A percentile compares a stretch with the other conserved stretches of the same genome.
These are phyloP conservation scores for Meiosimyza platycephala DNA, from an alignment of 2,888 invertebrate species.

Conservation along the genomic window DNA sequence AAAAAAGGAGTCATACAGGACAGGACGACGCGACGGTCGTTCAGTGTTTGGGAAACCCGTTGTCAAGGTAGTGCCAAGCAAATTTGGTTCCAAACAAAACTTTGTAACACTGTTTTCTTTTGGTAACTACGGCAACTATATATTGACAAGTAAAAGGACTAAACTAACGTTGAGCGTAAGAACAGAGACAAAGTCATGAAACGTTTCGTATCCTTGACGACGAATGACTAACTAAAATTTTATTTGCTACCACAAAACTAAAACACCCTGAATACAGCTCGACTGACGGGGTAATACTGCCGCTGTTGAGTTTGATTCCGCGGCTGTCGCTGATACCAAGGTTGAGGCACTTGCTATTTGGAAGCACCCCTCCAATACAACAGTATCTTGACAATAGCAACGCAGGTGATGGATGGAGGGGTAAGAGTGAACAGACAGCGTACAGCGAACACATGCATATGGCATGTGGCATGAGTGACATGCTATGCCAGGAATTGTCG, in stretches of 20 bases:
- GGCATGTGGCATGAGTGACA: conserved; percentile 37
- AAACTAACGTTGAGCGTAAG: conserved; percentile 13
- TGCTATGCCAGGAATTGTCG: conserved; percentile 37
- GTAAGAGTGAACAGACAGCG: not conserved
- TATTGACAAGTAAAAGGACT: conserved; percentile 9
- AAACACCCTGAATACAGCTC: conserved; percentile 48
- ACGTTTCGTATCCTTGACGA: conserved; percentile 67
- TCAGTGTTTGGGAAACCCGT: conserved; percentile 16
- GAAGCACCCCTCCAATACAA: conserved; percentile 9
- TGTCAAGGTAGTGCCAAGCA: conserved; percentile 30
- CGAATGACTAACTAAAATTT: conserved; percentile 68
- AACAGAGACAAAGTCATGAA: conserved; percentile 37
- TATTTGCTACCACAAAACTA: conserved; percentile 65
- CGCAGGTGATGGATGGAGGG: not conserved
- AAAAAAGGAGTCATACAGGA: not conserved
- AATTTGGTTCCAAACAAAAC: conserved; percentile 32
- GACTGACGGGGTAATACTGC: not conserved
- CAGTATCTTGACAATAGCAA: not conserved
- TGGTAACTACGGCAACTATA: conserved; percentile 46
- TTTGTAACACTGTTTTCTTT: conserved; percentile 34
- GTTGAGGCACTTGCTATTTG: conserved; percentile 22
- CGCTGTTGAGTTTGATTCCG: not conserved
- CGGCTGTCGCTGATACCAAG: conserved; percentile 1
- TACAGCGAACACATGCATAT: not conserved
- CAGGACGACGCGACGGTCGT: not conserved